Conservation (phyloP, 1,140 invertebrate genomes). For the Lordiphosa collinella region DNA sequence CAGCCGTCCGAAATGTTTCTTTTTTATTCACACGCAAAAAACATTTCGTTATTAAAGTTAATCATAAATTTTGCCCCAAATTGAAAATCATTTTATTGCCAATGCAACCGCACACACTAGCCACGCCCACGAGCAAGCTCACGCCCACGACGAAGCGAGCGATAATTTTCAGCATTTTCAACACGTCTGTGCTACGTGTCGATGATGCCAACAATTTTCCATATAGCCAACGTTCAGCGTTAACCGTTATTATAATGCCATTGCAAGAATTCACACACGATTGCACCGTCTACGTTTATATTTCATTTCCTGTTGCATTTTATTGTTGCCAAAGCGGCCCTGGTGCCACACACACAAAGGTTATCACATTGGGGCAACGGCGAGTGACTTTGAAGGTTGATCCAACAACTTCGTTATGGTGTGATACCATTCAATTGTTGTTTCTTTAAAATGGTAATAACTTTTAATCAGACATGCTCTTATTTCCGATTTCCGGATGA, state of each 20-base stretch:
- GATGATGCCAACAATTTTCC: slow-evolving; percentile 60
- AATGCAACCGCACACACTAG: slow-evolving; percentile 37
- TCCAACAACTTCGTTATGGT: too few species aligned
- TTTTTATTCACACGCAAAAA: slow-evolving; percentile 20
- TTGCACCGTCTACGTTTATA: slow-evolving; percentile 43
- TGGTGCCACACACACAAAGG: too few species aligned
- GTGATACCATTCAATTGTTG: too few species aligned
- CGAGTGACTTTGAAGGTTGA: too few species aligned
- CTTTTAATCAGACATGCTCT: too few species aligned
- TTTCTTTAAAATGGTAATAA: too few species aligned
- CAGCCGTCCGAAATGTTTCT: slow-evolving; percentile 25
- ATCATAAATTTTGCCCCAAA: slow-evolving; percentile 55
- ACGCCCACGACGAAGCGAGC: slow-evolving; percentile 5
- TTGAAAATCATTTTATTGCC: slow-evolving; percentile 67
- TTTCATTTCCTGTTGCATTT: slow-evolving; percentile 53
- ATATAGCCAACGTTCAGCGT: slow-evolving; percentile 16
- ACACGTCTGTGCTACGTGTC: slow-evolving; percentile 67
- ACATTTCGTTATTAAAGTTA: slow-evolving; percentile 44
- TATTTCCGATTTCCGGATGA: too few species aligned
- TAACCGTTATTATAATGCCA: slow-evolving; percentile 34
- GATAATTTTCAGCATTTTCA: slow-evolving; percentile 54
- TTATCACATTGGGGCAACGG: too few species aligned
- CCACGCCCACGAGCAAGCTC: not conserved
- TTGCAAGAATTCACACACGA: slow-evolving; percentile 42
- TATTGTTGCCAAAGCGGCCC: slow-evolving; percentile 14